Evolutionary conservation across 2,113 vertebrate genomes (phyloP), one percentile per base, ranked within the genome.

Genomic region (Chauna torquata): DNA sequence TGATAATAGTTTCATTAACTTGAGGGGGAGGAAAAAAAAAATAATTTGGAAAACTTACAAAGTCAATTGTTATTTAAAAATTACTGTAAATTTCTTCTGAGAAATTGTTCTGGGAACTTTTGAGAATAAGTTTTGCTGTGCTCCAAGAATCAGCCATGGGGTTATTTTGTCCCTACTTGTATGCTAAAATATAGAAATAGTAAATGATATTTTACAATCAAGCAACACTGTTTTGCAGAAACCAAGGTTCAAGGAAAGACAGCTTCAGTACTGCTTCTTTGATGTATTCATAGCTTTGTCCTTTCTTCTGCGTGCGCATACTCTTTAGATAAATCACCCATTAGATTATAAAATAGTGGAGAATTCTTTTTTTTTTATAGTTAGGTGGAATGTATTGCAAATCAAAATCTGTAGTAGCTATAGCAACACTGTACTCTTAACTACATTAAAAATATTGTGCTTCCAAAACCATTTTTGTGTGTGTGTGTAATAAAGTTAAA

Each of bases 391-490:
- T 90, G 77, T 72, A 34, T 86, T 84, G 58, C 16, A 83, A 95
- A 95, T 65, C 82, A 94, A 83, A 94, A 94, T 38, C 87, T 87
- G 69, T 84, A 82, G 97, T 97, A 82, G 93, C 98, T 95, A 97
- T 98, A 93, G 96, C 94, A 98, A 98, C 96, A 0, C 58, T 77
- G 68, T 72, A 45, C 47, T 70, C 76, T 61, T 36, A 88, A 57
- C 91, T 93, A 2, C 82, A 49, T 62, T 66, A 64, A 45, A 83
- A 95, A 82, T 38, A 38, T 9, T 71, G 19, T 59, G 59, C 88
- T 93, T 91, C 66, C 77, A 62, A 92, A 96, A 5, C 19, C 58
- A 23, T 82, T 8, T 81, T 88, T 95, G 38, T 27, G 62, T 95
- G 49, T 42, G 16, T 61, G 20, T 59, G 45, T 19, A 50, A 45